Percentiles rank a stretch among this genome's conserved stretches.
Evolutionary conservation across 2,113 vertebrate species (phyloP).

Genomic region (Poeciliopsis retropinna): DNA sequence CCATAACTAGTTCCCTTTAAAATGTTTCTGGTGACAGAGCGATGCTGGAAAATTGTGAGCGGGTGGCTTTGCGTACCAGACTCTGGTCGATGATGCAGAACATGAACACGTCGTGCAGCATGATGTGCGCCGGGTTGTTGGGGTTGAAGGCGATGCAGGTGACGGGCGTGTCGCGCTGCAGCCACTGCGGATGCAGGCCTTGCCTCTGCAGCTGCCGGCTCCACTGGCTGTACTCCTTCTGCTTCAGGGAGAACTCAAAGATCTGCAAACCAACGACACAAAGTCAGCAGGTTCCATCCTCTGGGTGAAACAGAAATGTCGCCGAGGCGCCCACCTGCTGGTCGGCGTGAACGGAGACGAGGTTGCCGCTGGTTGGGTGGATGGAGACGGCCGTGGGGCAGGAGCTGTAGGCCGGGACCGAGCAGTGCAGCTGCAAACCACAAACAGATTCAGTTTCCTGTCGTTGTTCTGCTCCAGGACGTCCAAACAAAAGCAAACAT

Average conservation of each 20-base stretch:
- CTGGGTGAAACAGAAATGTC: not conserved
- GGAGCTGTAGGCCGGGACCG: conserved; percentile 85
- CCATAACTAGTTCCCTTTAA: not conserved
- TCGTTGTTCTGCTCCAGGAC: too few relatives aligned
- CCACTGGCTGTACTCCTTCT: conserved; percentile 90
- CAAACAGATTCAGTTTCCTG: not conserved
- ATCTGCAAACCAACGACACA: conserved; percentile 73
- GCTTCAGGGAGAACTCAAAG: conserved; percentile 87
- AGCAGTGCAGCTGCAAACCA: conserved; percentile 83
- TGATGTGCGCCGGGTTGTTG: conserved; percentile 82
- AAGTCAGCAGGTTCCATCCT: not conserved
- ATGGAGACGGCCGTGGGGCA: conserved; percentile 89
- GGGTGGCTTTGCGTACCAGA: conserved; percentile 75
- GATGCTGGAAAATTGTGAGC: not conserved
- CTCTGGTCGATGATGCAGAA: conserved; percentile 93
- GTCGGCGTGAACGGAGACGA: conserved; percentile 88
- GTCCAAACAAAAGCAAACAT: too few relatives aligned
- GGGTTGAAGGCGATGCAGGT: conserved; percentile 88
- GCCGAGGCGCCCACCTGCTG: conserved; percentile 83
- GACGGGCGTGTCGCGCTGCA: conserved; percentile 88
- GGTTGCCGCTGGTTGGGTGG: conserved; percentile 85
- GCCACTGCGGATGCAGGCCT: conserved; percentile 88
- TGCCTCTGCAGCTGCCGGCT: conserved; percentile 85
- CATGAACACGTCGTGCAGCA: conserved; percentile 92
- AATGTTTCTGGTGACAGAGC: not conserved